Evolutionary conservation across 2,888 invertebrate species (phyloP).

Genomic region (Platycnemis pennipes): DNA sequence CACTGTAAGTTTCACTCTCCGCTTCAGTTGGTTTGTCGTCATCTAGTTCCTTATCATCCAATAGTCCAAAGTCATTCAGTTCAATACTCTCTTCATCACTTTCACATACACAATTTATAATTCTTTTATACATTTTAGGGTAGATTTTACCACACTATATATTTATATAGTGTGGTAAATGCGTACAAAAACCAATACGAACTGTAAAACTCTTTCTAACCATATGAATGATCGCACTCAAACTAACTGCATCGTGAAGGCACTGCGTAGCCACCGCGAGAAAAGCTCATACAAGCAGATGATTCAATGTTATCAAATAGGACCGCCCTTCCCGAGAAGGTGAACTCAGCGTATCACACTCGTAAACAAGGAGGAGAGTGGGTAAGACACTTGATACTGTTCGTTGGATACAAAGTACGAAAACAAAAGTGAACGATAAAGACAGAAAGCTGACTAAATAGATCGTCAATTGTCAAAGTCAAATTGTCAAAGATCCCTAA

Average conservation of each 20-base stretch:
- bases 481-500: too few relatives aligned
- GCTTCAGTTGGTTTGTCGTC: background rate
- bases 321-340: background rate
- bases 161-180: background rate
- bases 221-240: background rate
- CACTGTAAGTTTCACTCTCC: constrained; percentile 5
- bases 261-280: background rate
- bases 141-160: background rate
- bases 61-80: constrained; percentile 12
- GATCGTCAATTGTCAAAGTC: background rate
- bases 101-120: background rate
- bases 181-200: background rate
- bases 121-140: background rate
- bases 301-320: background rate
- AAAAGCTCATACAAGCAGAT: background rate
- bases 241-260: background rate
- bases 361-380: background rate
- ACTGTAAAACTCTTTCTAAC: background rate
- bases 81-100: constrained; percentile 7
- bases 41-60: background rate
- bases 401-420: background rate
- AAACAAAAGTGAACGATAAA: background rate
- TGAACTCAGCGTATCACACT: background rate
- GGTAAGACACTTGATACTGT: background rate
- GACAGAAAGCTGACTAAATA: background rate